phyloP scores from a whole-genome alignment of 1,140 invertebrate species.

The Apocrypta bakeri region DNA sequence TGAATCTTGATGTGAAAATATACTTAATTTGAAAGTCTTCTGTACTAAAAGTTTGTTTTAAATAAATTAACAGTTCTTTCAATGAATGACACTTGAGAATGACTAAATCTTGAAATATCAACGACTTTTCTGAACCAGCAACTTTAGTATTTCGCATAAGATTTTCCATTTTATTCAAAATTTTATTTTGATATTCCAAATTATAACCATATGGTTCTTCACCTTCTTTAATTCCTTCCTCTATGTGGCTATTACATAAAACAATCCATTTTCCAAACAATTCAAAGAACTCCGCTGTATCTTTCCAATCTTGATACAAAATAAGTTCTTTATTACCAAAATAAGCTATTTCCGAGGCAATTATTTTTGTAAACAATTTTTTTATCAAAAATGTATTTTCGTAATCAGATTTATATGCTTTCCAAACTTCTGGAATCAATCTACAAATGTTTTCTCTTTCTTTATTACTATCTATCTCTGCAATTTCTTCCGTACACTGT shows the following conservation, averaged over 20 bases:
- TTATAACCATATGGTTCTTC: slow-evolving; percentile 21
- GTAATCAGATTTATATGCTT: neutral
- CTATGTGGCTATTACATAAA: neutral
- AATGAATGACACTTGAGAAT: neutral
- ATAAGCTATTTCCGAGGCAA: neutral
- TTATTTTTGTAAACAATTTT: neutral
- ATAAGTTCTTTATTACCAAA: neutral
- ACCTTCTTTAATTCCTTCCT: neutral
- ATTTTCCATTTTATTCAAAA: neutral
- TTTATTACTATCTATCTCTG: neutral
- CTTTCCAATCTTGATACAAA: slow-evolving; percentile 16
- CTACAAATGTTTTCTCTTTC: neutral
- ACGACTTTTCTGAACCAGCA: neutral
- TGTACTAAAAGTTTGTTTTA: slow-evolving; percentile 14
- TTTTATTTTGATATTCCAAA: slow-evolving; percentile 16
- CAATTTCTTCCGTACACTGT: slow-evolving; percentile 12
- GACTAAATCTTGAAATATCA: neutral
- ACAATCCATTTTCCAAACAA: neutral
- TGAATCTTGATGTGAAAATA: slow-evolving; percentile 5
- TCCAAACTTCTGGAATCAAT: neutral
- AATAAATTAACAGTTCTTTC: neutral
- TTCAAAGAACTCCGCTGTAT: neutral
- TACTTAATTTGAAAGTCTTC: slow-evolving; percentile 30
- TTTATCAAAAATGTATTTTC: neutral
- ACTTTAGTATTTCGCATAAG: neutral